Conservation (phyloP, 2,113 vertebrate species). For the Pogona vitticeps region DNA sequence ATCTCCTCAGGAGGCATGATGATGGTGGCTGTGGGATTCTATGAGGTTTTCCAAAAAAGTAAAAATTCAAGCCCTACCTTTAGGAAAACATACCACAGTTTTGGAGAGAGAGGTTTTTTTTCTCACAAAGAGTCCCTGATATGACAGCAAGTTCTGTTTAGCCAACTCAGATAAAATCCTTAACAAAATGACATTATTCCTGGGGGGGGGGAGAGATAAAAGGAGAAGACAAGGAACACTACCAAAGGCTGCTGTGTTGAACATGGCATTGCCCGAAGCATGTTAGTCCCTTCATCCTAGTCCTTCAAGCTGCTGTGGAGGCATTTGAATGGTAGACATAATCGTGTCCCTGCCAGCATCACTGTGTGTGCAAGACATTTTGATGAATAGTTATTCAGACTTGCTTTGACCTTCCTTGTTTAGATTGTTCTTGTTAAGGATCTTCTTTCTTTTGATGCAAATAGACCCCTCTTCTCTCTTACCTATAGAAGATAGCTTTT, state of each 20-base stretch:
- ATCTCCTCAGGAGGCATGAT: too few species aligned
- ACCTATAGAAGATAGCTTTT: background rate
- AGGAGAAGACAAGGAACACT: background rate
- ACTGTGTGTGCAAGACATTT: background rate
- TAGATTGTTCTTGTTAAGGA: background rate
- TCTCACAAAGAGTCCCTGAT: background rate
- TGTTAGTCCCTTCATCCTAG: background rate
- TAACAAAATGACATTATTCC: fast-evolving
- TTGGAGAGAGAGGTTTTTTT: background rate
- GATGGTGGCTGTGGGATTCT: too few species aligned
- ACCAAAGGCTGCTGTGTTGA: background rate
- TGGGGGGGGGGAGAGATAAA: background rate
- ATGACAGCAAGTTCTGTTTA: background rate
- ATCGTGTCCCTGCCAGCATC: constrained; percentile 20
- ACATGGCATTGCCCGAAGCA: constrained; percentile 21
- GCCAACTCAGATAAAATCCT: background rate
- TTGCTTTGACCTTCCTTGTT: constrained; percentile 31
- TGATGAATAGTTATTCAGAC: background rate
- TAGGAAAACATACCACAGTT: constrained; percentile 9
- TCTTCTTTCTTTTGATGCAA: background rate
- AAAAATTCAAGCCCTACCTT: background rate
- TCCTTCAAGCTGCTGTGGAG: background rate
- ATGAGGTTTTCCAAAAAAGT: too few species aligned
- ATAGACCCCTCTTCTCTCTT: background rate
- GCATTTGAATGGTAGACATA: constrained; percentile 4